Conservation (phyloP, 2,888 invertebrate species). For the Podabrus alpinus region DNA sequence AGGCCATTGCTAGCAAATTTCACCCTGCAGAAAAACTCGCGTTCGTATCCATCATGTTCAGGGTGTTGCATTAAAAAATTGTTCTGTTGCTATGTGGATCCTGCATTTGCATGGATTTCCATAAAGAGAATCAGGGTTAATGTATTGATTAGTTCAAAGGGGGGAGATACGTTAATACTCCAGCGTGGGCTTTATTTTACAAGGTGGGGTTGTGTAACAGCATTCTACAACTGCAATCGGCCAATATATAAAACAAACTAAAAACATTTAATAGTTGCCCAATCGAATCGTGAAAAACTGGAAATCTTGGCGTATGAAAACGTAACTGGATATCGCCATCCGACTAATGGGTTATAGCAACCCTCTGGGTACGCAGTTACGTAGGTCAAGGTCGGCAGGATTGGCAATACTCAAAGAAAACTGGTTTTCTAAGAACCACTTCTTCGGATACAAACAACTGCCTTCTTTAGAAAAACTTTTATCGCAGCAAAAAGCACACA, state of each 20-base stretch:
- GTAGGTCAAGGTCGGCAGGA: conserved; percentile 27
- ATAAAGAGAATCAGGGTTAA: conserved; percentile 22
- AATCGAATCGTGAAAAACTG: not conserved
- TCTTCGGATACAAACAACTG: not conserved
- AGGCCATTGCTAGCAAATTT: conserved; percentile 13
- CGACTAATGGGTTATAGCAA: conserved; percentile 7
- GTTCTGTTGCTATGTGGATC: conserved; percentile 23
- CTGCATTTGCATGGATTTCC: conserved; percentile 22
- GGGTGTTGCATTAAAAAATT: conserved; percentile 19
- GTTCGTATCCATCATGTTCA: not conserved
- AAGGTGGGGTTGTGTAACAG: conserved; percentile 37
- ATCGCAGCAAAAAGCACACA: not conserved
- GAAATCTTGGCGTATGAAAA: not conserved
- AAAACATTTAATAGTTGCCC: not conserved
- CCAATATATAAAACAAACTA: conserved; percentile 1
- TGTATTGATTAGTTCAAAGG: conserved; percentile 24
- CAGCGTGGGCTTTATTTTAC: conserved; percentile 19
- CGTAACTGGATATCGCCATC: conserved; percentile 5
- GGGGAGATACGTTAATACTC: conserved; percentile 19
- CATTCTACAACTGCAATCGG: conserved; percentile 30
- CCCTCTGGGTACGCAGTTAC: conserved; percentile 8
- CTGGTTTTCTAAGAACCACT: not conserved
- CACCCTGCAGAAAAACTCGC: conserved; percentile 6
- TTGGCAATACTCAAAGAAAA: conserved; percentile 4
- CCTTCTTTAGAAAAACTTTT: not conserved